Conservation (phyloP, 2,797 vertebrate species). For the Darevskia nairensis region DNA sequence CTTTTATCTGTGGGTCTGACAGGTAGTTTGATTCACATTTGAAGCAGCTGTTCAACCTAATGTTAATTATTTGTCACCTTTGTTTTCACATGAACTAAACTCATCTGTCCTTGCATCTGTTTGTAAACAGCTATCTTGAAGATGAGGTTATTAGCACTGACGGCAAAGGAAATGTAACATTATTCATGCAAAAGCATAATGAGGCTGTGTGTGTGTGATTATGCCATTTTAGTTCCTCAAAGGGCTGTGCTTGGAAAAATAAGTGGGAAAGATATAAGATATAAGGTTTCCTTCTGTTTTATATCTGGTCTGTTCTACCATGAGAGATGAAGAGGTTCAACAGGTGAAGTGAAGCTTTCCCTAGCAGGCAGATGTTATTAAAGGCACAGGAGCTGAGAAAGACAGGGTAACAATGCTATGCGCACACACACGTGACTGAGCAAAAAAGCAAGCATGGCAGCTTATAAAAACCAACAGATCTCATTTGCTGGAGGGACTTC, state of each 20-base stretch:
- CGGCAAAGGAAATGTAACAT: conserved; percentile 58
- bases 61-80: conserved; percentile 46
- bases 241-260: conserved; percentile 55
- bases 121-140: conserved; percentile 51
- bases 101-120: conserved; percentile 49
- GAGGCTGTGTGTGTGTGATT: conserved; percentile 15
- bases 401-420: neutral
- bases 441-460: neutral
- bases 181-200: conserved; percentile 64
- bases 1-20: conserved; percentile 1
- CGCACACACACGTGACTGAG: neutral
- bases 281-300: neutral
- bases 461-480: neutral
- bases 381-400: neutral
- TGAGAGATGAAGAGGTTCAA: neutral
- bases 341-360: neutral
- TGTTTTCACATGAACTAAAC: conserved; percentile 43
- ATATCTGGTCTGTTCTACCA: neutral
- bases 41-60: conserved; percentile 25
- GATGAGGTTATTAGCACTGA: conserved; percentile 66
- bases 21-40: conserved; percentile 28
- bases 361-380: neutral
- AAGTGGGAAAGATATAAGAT: conserved; percentile 6
- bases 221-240: conserved; percentile 37
- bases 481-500: conserved; percentile 12